Base-by-base conservation (phyloP, 2,888 invertebrate species). In the Selenia dentaria region DNA sequence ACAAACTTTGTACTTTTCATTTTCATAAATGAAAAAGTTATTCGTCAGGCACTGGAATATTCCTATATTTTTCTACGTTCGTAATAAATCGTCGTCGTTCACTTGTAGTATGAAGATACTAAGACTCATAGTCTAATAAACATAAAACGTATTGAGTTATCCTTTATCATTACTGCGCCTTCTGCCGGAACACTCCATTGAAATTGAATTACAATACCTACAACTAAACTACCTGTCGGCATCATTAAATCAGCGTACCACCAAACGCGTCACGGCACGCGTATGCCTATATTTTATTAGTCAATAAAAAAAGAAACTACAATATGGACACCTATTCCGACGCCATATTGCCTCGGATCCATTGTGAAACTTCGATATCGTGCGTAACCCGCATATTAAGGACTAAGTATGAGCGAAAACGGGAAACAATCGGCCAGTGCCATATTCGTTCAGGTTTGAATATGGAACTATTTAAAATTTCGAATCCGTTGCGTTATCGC, bases 401-500 rank as follows among this genome's bases (percentile, higher is more conserved):
- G 79, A 67, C 73, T 70, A 83, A 80, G 79, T 81, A 80, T 76
- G 70, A 76, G 85, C 87, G 84, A 89, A 88, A 87, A 85, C 85
- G 88, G 88, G 89, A 88, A 88, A 89, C 88, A 88, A 86, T 86
- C 76, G 83, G 57, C 63, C 62, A 70, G 74, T 79, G 79, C 88
- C 89, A 89, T 89, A 87, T 89, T 84, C 79, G 87, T 78, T 83
- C 83, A 80, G 83, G 87, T 78, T 85, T 84, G 82, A 83, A 83
- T 83, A 85, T 85, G 82, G 84, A 85, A 88, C 87, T 90, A 88
- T 89, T 90, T 90, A 86, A 88, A 88, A 89, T 89, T 88, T 89
- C 81, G 89, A 88, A 88, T 87, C 85, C 88, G 89, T 89, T 87
- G 82, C 83, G 85, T 87, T 89, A 88, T 87, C 83, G 89, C 71